Evolutionary conservation across 2,113 vertebrate species (phyloP).

Genomic region (Corynorhinus townsendii): DNA sequence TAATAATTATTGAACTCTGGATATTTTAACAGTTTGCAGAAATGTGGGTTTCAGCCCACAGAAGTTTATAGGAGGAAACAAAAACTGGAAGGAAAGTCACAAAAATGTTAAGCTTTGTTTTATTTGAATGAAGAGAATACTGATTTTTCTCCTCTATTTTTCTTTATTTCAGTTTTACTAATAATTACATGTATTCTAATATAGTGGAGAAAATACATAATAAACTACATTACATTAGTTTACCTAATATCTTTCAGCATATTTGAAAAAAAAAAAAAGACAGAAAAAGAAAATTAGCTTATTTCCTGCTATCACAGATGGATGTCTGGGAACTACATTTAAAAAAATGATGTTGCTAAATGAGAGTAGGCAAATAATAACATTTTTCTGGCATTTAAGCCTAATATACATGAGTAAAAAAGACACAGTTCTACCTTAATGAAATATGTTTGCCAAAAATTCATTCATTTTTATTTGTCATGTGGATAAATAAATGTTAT

Average conservation of each 20-base stretch:
- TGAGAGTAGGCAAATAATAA: conserved; percentile 67
- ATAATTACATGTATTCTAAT: conserved; percentile 2
- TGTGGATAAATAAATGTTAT: conserved; percentile 53
- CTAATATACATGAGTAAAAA: conserved; percentile 64
- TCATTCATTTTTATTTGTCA: conserved; percentile 63
- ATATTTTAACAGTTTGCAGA: conserved; percentile 1
- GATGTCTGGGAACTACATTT: conserved; percentile 66
- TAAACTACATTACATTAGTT: conserved; percentile 23
- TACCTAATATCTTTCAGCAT: conserved; percentile 42
- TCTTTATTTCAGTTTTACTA: conserved; percentile 9
- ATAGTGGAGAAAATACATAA: not conserved
- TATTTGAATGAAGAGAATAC: not conserved
- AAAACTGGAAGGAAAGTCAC: not conserved
- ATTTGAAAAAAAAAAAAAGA: conserved; percentile 18
- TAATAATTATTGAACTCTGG: not conserved
- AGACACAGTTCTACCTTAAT: conserved; percentile 61
- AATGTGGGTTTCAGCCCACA: not conserved
- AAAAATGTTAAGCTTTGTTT: conserved; percentile 16
- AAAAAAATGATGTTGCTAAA: conserved; percentile 66
- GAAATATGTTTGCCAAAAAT: conserved; percentile 66
- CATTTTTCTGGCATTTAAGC: conserved; percentile 68
- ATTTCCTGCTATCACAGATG: conserved; percentile 67
- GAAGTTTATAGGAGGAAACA: not conserved
- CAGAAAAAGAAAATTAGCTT: conserved; percentile 62
- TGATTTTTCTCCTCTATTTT: conserved; percentile 6